Evolutionary conservation across 2,113 vertebrate species (phyloP), one percentile per base, ranked within the genome.

Genomic region (Equus quagga): DNA sequence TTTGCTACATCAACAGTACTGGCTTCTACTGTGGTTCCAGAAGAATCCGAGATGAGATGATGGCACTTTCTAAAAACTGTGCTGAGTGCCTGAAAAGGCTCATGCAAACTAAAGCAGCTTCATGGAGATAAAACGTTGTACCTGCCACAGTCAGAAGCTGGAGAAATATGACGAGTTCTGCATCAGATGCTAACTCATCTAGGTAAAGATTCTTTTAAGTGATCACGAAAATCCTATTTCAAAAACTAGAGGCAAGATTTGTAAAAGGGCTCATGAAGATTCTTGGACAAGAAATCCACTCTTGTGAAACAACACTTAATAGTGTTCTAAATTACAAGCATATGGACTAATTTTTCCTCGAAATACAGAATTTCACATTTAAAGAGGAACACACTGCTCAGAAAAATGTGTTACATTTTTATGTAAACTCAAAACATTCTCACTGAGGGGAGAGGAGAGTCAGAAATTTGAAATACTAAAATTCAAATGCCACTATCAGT

Each of bases 301-400:
- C 73, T 96, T 80, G 65, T 1, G 21, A 94, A 93, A 86, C 94
- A 91, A 76, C n/a, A 84, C 83, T 91, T 97, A 54, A 94, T 73
- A 69, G 26, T 89, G 78, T 65, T 87, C 60, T 83, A 88, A 87
- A 98, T 93, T 92, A 93, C 78, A 95, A 97, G 92, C 85, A 94
- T 70, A 95, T 72, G 94, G 49, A 92, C 69, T 91, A 95, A 91
- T 89, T 96, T 93, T 98, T 98, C 89, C 86, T 97, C 5, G 0
- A 96, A 97, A 96, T 44, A 97, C 44, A 96, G 65, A 75, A 89
- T 79, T 97, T 96, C 89, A 96, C 93, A 97, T 97, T 97, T 94
- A 96, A 97, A 91, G 67, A 96, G 70, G 60, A 97, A 97, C 58
- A 97, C 58, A 91, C 5, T 82, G 44, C 80, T 96, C 72, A 80